Base-by-base conservation (phyloP, 2,888 invertebrate genomes). In the Plusia festucae region DNA sequence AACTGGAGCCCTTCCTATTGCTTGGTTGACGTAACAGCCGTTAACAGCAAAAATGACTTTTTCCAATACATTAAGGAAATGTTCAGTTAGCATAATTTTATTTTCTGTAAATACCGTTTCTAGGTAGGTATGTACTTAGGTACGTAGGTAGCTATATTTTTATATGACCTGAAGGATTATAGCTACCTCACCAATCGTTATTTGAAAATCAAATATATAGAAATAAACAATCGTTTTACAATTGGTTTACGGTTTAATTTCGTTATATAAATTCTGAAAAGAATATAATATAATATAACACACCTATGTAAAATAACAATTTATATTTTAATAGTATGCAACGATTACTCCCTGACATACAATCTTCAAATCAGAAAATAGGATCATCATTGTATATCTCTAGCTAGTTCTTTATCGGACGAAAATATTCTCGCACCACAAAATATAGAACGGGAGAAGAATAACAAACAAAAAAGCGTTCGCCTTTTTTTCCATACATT, bases 401-500 rank as follows among this genome's bases (percentile, higher is more conserved):
- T 53, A 22, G 34, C 53, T n/a, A 30, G n/a, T 53, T 59, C 44
- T 55, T 46, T 49, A n/a, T 18, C 30, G 24, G 52, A 20, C 44
- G 51, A 32, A 73, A 62, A 76, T 40, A 54, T 60, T 27, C 30
- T 8, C 58, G 46, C 20, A 18, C 58, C 51, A 16, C 58, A 13
- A n/a, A 64, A 51, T 51, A 54, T 30, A 46, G 5, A 16, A 66
- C 60, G 51, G 53, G 56, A 18, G 44, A 60, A 67, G 62, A 74
- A 74, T 74, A 74, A 34, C 27, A 64, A 69, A 63, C 49, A 65
- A 58, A 65, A 56, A 8, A 30, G 22, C 22, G 18, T 32, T 60
- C 63, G 52, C 66, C 77, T 76, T 82, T 75, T 67, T 70, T 68
- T 61, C 62, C 60, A 70, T 68, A 71, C 76, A 74, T 84, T 84